Percentiles rank a stretch among this genome's conserved stretches.
Evolutionary conservation across 2,113 vertebrate species (phyloP).

Genomic region (Apaloderma vittatum): DNA sequence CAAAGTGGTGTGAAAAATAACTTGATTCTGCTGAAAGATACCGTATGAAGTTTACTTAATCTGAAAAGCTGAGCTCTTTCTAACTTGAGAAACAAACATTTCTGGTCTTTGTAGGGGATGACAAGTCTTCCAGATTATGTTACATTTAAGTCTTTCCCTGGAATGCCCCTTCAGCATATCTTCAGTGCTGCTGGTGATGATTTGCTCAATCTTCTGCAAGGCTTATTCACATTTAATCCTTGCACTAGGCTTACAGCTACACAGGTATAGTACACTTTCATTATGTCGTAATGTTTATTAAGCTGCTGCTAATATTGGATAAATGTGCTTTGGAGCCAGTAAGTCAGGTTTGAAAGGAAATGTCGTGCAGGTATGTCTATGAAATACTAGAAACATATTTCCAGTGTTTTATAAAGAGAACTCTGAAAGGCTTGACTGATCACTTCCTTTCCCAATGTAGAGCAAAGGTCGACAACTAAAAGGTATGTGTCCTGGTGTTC

Average conservation of each 20-base stretch:
- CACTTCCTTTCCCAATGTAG: not conserved
- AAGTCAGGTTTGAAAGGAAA: not conserved
- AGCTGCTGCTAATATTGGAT: not conserved
- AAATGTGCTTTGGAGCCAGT: not conserved
- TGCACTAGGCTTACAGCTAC: constrained; percentile 88
- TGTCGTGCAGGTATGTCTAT: not conserved
- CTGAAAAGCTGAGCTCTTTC: not conserved
- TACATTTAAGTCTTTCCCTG: constrained; percentile 94
- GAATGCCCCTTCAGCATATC: constrained; percentile 93
- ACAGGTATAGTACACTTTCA: constrained; percentile 81
- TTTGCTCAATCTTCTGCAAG: constrained; percentile 89
- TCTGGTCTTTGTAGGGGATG: constrained; percentile 85
- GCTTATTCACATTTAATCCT: constrained; percentile 93
- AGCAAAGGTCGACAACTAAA: not conserved
- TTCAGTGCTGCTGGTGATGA: constrained; percentile 97
- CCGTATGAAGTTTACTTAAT: not conserved
- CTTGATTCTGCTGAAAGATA: not conserved
- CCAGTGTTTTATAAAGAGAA: not conserved
- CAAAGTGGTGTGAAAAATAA: not conserved
- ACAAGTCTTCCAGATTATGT: constrained; percentile 94
- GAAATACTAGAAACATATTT: not conserved
- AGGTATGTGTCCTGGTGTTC: not conserved
- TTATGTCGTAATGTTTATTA: not conserved
- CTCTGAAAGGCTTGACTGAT: not conserved
- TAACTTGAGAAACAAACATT: not conserved